Conservation (phyloP, 2,888 invertebrate genomes). For the Ophion ellenae region DNA sequence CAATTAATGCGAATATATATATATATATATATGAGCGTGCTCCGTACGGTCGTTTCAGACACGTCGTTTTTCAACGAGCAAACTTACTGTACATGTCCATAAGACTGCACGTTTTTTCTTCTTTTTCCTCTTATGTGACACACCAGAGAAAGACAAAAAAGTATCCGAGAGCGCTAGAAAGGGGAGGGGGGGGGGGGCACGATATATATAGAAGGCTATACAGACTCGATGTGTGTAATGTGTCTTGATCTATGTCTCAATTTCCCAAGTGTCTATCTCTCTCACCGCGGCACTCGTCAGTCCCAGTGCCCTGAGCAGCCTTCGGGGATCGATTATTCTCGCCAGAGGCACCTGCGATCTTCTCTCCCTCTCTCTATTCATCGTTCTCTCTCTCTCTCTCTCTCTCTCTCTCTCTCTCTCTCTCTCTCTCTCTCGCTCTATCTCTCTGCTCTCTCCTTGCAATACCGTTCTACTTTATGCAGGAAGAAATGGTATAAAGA, state of each 20-base stretch:
- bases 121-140: slow-evolving; percentile 43
- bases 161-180: not conserved
- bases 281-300: slow-evolving; percentile 43
- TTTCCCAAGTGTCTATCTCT: slow-evolving; percentile 63
- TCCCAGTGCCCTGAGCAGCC: slow-evolving; percentile 57
- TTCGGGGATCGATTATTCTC: slow-evolving; percentile 69
- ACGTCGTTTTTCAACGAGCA: slow-evolving; percentile 54
- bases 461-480: slow-evolving; percentile 24
- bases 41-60: slow-evolving; percentile 63
- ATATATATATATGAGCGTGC: slow-evolving; percentile 32
- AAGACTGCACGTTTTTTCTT: slow-evolving; percentile 21
- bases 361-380: slow-evolving; percentile 23
- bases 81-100: slow-evolving; percentile 33
- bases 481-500: slow-evolving; percentile 15
- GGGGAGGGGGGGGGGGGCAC: not conserved
- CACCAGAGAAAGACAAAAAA: slow-evolving; percentile 4
- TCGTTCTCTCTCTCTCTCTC: not conserved
- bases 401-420: slow-evolving; percentile 43
- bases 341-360: slow-evolving; percentile 68
- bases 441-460: slow-evolving; percentile 2
- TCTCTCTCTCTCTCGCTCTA: slow-evolving; percentile 23
- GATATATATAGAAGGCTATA: slow-evolving; percentile 22
- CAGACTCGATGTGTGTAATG: slow-evolving; percentile 56
- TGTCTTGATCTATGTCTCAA: slow-evolving; percentile 71
- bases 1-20: slow-evolving; percentile 2